Evolutionary conservation across 2,113 vertebrate genomes (phyloP), one percentile per base, ranked within the genome.

Genomic region (Neotoma lepida): DNA sequence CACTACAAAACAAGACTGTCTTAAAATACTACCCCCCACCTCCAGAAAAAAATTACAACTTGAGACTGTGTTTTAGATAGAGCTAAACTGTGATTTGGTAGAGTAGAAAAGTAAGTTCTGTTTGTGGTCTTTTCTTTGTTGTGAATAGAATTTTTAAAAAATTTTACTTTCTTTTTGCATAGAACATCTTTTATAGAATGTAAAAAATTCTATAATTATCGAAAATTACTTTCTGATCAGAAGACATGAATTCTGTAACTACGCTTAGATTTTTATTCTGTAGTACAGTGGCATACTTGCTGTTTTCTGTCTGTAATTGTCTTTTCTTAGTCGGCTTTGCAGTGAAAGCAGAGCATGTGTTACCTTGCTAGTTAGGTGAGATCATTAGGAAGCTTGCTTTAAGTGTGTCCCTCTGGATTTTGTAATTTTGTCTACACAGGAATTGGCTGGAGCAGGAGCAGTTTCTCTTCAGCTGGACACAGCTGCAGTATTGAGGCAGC

Each of bases 191-290:
- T 64, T 51, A 66, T 90, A 58, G 46, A 78, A 51, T 94, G 95
- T 89, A 93, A 90, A 49, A 26, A 90, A 41, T 92, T 91, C 51
- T 95, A 86, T 86, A 94, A 92, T 93, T 94, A 77, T 77, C 39
- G 68, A 61, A 92, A 80, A 39, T 56, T 71, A 1, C 26, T 58
- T 84, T 81, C 33, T 77, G 71, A 54, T 39, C 26, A 7, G n/a
- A 58, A 58, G 20, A 80, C 51, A 81, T 4, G 6, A 58, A 41
- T 41, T 24, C 51, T 82, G 39, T 82, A 82, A 80, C n/a, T n/a
- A 24, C 10, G 51, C 66, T 94, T 95, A 73, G 64, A n/a, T 81
- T 89, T 89, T 80, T 73, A 41, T 77, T 41, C 33, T 93, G 26
- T 74, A 84, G 6, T 90, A 22, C 33, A 64, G 49, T 96, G 54